phyloP scores from a whole-genome alignment of 1,140 invertebrate genomes.

The Trichonephila clavipes region DNA sequence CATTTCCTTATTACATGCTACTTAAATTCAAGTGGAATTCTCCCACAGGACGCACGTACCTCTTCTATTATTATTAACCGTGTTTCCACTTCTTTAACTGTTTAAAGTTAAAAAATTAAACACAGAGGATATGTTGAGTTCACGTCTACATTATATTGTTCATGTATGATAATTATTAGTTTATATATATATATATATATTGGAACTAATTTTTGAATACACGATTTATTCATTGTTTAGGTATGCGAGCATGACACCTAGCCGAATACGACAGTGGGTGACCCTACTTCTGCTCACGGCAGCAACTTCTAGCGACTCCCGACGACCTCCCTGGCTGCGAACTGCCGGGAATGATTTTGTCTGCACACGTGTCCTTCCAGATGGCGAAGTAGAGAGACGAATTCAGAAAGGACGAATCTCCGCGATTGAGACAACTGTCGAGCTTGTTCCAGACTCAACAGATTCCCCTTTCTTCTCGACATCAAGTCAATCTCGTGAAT shows the following conservation, averaged over 20 bases:
- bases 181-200: no score
- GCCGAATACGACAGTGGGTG: slow-evolving; percentile 59
- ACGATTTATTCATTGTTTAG: neutral
- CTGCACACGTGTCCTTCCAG: slow-evolving; percentile 80
- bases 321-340: neutral
- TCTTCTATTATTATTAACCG: no score
- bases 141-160: no score
- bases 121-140: no score
- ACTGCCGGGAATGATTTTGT: slow-evolving; percentile 54
- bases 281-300: slow-evolving; percentile 40
- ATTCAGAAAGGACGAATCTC: slow-evolving; percentile 84
- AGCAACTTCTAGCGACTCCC: neutral
- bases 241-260: slow-evolving; percentile 71
- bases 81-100: no score
- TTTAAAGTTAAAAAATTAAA: no score
- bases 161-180: no score
- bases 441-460: slow-evolving; percentile 77
- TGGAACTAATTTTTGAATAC: no score
- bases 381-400: slow-evolving; percentile 85
- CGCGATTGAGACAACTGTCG: slow-evolving; percentile 85
- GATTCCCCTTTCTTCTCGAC: neutral
- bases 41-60: no score
- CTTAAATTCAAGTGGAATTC: no score
- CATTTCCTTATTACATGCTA: no score
- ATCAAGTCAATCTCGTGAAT: neutral